A percentile compares a stretch with the other conserved stretches of the same genome.
phyloP scores from a whole-genome alignment of 1,140 invertebrate species.

The Venustaconcha ellipsiformis region DNA sequence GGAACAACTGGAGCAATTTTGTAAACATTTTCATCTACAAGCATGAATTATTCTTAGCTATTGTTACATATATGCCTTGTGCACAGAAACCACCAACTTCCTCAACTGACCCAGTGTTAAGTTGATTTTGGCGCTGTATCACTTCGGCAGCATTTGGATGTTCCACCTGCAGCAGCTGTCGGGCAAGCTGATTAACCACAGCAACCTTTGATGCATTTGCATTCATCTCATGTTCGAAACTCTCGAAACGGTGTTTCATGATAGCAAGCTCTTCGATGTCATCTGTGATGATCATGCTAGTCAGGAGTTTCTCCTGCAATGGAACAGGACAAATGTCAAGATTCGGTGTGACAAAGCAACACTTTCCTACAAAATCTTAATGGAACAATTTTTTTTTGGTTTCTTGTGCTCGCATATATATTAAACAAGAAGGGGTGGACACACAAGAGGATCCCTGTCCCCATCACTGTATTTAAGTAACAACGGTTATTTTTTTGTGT shows the following conservation, averaged over 20 bases:
- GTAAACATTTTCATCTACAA: too few species aligned
- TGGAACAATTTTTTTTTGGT: too few species aligned
- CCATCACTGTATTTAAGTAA: too few species aligned
- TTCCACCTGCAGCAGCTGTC: constrained; percentile 88
- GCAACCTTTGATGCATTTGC: constrained; percentile 95
- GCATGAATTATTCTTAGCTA: too few species aligned
- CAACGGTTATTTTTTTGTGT: too few species aligned
- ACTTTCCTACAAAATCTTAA: neutral
- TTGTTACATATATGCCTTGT: too few species aligned
- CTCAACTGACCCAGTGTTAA: constrained; percentile 70
- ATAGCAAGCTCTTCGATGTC: constrained; percentile 99
- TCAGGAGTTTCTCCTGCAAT: constrained; percentile 89
- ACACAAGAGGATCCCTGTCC: too few species aligned
- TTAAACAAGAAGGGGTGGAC: neutral
- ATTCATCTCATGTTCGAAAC: constrained; percentile 99
- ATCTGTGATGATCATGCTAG: constrained; percentile 93
- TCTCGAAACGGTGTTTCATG: constrained; percentile 99
- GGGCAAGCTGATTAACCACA: constrained; percentile 96
- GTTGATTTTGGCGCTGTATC: constrained; percentile 86
- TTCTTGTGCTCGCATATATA: neutral
- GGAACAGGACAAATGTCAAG: neutral
- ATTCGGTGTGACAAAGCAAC: neutral
- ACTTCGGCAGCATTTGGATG: constrained; percentile 98
- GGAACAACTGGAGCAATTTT: too few species aligned
- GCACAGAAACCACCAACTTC: too few species aligned